phyloP scores from a whole-genome alignment of 2,797 vertebrate species.

The Protonibea diacanthus region DNA sequence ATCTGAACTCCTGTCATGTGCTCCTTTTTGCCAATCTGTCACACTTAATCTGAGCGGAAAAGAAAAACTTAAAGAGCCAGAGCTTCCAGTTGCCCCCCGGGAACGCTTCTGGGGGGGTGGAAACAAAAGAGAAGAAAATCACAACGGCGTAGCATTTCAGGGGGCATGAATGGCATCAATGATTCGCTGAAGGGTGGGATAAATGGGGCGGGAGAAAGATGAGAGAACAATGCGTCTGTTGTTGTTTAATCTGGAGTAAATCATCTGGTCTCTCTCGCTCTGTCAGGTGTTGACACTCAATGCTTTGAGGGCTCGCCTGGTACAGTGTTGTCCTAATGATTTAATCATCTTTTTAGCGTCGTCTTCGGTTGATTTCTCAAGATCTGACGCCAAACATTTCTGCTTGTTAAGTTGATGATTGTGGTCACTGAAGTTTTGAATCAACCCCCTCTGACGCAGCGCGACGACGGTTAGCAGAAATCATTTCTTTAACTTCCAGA shows the following conservation, averaged over 20 bases:
- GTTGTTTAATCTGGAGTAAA: conserved; percentile 83
- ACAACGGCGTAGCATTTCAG: conserved; percentile 77
- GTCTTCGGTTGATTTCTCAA: not conserved
- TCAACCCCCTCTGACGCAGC: not conserved
- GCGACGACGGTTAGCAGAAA: conserved; percentile 12
- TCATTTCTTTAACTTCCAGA: conserved; percentile 20
- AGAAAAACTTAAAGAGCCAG: conserved; percentile 74
- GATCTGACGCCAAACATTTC: conserved; percentile 9
- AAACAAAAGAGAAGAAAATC: conserved; percentile 79
- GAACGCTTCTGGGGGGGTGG: conserved; percentile 60
- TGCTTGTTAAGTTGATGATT: conserved; percentile 11
- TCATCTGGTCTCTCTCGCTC: conserved; percentile 71
- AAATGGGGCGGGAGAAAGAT: conserved; percentile 75
- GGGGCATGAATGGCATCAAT: conserved; percentile 80
- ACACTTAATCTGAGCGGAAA: conserved; percentile 84
- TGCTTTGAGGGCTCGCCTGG: conserved; percentile 65
- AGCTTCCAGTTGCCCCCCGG: conserved; percentile 71
- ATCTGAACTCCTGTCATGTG: conserved; percentile 86
- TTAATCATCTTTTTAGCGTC: conserved; percentile 37
- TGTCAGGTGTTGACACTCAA: conserved; percentile 78
- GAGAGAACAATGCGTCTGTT: conserved; percentile 82
- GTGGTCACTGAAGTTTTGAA: conserved; percentile 17
- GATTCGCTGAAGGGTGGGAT: conserved; percentile 76
- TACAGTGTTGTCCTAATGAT: conserved; percentile 67
- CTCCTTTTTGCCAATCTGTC: conserved; percentile 85